phyloP scores from a whole-genome alignment of 2,797 vertebrate genomes.

The Bryconaethiops microstoma region DNA sequence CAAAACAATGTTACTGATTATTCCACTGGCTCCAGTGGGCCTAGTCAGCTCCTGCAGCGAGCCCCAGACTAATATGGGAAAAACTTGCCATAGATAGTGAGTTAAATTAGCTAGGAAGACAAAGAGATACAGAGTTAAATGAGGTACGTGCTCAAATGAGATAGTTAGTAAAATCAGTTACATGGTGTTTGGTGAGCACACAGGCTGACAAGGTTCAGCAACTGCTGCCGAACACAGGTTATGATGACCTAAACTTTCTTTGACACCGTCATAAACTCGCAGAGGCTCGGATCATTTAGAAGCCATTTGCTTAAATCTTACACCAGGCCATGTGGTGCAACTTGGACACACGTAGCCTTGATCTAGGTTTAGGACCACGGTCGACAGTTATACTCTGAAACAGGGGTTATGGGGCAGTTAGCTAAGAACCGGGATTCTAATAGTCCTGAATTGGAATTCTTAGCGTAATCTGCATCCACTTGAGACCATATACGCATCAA shows the following conservation, averaged over 20 bases:
- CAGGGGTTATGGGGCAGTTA: too few species aligned
- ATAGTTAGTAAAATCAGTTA: slow-evolving; percentile 37
- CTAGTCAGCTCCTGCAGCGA: background rate
- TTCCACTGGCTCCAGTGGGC: background rate
- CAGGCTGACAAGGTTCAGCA: background rate
- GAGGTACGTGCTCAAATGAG: slow-evolving; percentile 2
- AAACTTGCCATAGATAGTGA: slow-evolving; percentile 18
- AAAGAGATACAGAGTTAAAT: slow-evolving; percentile 39
- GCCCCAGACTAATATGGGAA: background rate
- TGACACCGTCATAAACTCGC: background rate
- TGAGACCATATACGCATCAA: background rate
- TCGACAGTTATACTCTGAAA: too few species aligned
- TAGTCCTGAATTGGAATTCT: background rate
- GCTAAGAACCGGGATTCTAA: too few species aligned
- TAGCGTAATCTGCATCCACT: background rate
- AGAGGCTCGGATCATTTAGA: background rate
- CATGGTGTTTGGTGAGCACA: slow-evolving; percentile 25
- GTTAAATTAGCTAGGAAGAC: slow-evolving; percentile 16
- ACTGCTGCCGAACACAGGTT: background rate
- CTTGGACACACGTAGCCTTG: background rate
- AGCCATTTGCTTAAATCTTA: background rate
- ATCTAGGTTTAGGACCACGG: background rate
- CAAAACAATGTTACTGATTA: background rate
- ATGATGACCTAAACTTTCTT: background rate
- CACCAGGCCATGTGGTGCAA: background rate